Evolutionary conservation across 2,888 invertebrate species (phyloP), one percentile per base, ranked within the genome.

Genomic region (Chalcosyrphus nemorum): DNA sequence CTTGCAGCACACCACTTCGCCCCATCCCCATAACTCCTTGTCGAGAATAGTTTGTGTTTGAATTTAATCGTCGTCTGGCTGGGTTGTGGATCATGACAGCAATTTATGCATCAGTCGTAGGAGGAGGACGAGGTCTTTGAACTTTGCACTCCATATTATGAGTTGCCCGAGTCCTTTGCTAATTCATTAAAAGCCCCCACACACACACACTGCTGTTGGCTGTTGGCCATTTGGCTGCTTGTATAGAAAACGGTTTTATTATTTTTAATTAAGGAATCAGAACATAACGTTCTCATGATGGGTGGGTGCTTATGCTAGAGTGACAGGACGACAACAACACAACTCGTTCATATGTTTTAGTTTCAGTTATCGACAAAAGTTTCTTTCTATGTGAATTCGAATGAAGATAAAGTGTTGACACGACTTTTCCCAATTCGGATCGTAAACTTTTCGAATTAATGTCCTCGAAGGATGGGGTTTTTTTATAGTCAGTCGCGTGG

Each of bases 181-280:
- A 61, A 59, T 78, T 82, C 78, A 82, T 72, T 77, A 82, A 82
- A 74, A 19, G n/a, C n/a, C n/a, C 50, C 56, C 78, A 50, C 78
- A 50, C 78, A 56, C 41, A 82, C 17, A 9, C 9, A 7, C 4
- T 2, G 24, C 24, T 61, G 47, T 76, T 81, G 76, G 66, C 76
- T 50, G 59, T 47, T 32, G 61, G 61, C 78, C 72, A 82, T 78
- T 78, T 82, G 78, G 78, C 78, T 56, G 54, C 21, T 41, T 72
- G 17, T 11, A 47, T 6, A 24, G 38, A n/a, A 27, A 72, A 61
- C 17, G 50, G 15, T 41, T 82, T 74, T 74, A 71, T 65, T 65
- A 32, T 56, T 72, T 68, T 68, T 78, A 82, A 78, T 82, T 82
- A 72, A 82, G 47, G 54, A 77, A 47, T 56, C 52, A 32, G 41